These are phyloP conservation scores for Pemphigus obesinymphae DNA, from an alignment of 1,140 invertebrate species.

Conservation along the genomic window DNA sequence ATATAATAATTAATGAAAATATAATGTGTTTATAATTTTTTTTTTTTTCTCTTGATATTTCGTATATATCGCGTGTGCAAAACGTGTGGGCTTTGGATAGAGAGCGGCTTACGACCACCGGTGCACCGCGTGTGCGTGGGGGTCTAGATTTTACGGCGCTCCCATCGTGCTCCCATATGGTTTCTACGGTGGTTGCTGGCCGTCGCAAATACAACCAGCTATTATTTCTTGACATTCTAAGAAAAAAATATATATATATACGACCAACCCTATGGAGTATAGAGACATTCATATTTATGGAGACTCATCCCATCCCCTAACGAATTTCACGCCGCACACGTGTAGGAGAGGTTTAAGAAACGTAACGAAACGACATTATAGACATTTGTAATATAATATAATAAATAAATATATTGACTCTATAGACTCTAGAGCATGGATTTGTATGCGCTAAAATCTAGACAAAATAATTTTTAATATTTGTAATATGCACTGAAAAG, in stretches of 20 bases:
- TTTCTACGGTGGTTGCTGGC: not conserved
- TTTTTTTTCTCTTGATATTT: not conserved
- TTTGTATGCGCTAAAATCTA: no score
- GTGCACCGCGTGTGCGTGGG: constrained; percentile 19
- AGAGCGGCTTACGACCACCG: constrained; percentile 7
- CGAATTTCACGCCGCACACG: not conserved
- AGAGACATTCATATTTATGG: not conserved
- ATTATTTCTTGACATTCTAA: constrained; percentile 12
- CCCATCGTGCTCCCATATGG: constrained; percentile 28
- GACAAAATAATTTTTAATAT: no score
- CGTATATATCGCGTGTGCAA: constrained; percentile 21
- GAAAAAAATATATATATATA: not conserved
- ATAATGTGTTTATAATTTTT: not conserved
- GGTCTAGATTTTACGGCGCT: constrained; percentile 25
- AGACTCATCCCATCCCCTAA: not conserved
- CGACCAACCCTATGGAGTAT: not conserved
- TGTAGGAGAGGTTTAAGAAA: not conserved
- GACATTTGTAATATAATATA: not conserved
- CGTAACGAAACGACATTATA: not conserved
- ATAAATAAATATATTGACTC: no score
- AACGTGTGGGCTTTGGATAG: constrained; percentile 33
- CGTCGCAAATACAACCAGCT: constrained; percentile 7
- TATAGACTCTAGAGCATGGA: no score
- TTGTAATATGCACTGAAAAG: no score
- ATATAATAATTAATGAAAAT: not conserved